Base-by-base conservation (phyloP, 2,797 vertebrate species). In the Enoplosus armatus region DNA sequence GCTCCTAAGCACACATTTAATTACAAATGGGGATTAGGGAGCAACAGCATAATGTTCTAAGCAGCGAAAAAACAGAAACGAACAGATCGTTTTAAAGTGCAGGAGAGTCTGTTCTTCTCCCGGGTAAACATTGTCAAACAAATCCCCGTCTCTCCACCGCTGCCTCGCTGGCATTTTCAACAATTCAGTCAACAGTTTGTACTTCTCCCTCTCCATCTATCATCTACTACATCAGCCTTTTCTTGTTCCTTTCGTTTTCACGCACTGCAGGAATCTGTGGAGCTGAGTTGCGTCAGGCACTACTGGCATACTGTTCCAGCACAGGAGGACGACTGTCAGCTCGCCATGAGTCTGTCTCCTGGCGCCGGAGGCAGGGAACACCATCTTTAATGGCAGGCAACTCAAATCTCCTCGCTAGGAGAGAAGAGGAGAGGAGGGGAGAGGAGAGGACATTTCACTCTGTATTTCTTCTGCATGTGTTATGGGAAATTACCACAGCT, bases 11-110 rank as follows among this genome's bases (percentile, higher is more conserved):
- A 88, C 88, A 84, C 87, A 92, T 92, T 92, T 94, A 93, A 94
- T 93, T 94, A 95, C 92, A 91, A 91, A 90, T 88, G 89, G 87
- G 90, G 93, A 94, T 93, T 94, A 94, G 89, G 84, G 85, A 90
- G 84, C 84, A 58, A 80, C 82, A 31, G 83, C 84, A 66, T 83
- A 87, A 90, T 89, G 85, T 92, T 90, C 82, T 53, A 69, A 90
- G 89, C 71, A 79, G 79, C 26, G 35, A 76, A 81, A 89, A 83
- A 87, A 83, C 51, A 5, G 79, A 87, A 88, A 88, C 16, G 70
- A 92, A 83, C 84, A 85, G 83, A 91, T 90, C 43, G 48, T 89
- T 88, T 84, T 72, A 82, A 87, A 89, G 86, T 86, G 89, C 73
- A 75, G 61, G 45, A 77, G 77, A 77, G 84, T 90, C 84, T 82